Conservation (phyloP, 2,797 vertebrate genomes). For the Echiichthys vipera region DNA sequence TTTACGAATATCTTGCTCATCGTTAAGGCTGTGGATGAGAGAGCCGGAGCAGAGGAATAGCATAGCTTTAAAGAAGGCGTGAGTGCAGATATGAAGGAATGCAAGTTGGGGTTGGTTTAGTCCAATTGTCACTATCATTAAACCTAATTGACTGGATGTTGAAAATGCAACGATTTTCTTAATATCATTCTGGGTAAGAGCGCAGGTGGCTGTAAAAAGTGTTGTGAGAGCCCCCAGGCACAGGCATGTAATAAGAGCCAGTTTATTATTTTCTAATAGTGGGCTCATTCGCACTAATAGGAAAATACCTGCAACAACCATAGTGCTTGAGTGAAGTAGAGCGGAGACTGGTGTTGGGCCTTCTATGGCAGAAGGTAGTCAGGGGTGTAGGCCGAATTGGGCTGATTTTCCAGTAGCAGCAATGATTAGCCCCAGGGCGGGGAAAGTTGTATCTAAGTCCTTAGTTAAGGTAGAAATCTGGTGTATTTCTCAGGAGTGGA, state of each 20-base stretch:
- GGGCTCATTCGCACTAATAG: conserved; percentile 6
- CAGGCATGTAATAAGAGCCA: accelerated
- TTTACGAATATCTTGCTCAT: conserved; percentile 69
- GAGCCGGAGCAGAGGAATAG: conserved; percentile 52
- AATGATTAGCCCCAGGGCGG: accelerated
- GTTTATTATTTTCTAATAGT: accelerated
- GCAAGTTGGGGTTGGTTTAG: conserved; percentile 55
- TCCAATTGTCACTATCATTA: conserved; percentile 43
- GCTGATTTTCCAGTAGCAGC: conserved; percentile 54
- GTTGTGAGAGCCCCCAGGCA: conserved; percentile 58
- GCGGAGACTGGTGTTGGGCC: conserved; percentile 61
- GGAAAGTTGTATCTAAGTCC: accelerated
- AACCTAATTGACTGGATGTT: conserved; percentile 37
- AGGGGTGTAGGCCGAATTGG: conserved; percentile 63
- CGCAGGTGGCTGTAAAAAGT: neutral
- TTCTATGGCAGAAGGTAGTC: conserved; percentile 57
- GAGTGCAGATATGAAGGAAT: conserved; percentile 43
- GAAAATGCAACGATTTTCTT: conserved; percentile 75
- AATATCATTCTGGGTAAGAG: conserved; percentile 37
- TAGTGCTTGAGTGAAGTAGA: conserved; percentile 75
- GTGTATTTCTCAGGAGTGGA: conserved; percentile 52
- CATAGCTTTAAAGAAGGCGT: conserved; percentile 57
- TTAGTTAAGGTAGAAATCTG: accelerated
- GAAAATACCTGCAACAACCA: conserved; percentile 67
- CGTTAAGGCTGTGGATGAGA: conserved; percentile 22